Percentiles rank a stretch among this genome's conserved stretches.
Conservation (phyloP, 2,888 invertebrate genomes). For the Esperia sulphurella region DNA sequence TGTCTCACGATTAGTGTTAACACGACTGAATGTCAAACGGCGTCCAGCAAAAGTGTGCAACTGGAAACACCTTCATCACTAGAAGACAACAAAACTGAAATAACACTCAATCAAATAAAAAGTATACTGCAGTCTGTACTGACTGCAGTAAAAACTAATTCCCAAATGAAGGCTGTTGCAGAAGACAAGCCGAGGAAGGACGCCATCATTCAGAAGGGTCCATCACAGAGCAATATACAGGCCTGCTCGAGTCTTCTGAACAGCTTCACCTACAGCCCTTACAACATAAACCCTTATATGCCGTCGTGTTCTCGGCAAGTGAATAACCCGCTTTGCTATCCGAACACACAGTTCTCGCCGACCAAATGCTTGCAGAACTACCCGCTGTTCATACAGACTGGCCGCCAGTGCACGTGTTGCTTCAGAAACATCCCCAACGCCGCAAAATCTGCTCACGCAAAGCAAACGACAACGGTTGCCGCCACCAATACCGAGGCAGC, state of each 20-base stretch:
- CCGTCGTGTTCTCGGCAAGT: slow-evolving; percentile 41
- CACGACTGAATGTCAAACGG: slow-evolving; percentile 42
- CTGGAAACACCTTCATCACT: slow-evolving; percentile 12
- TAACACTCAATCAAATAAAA: slow-evolving; percentile 60
- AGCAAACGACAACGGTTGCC: slow-evolving; percentile 23
- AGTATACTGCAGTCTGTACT: slow-evolving; percentile 57
- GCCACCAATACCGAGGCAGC: slow-evolving; percentile 47
- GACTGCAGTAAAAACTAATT: slow-evolving; percentile 55
- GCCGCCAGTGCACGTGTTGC: slow-evolving; percentile 39
- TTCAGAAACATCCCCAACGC: slow-evolving; percentile 27
- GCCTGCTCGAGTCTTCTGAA: slow-evolving; percentile 44
- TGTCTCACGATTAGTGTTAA: slow-evolving; percentile 32
- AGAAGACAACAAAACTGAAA: slow-evolving; percentile 46
- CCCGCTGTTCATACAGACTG: slow-evolving; percentile 48
- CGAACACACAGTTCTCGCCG: slow-evolving; percentile 26
- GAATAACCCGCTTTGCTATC: slow-evolving; percentile 28
- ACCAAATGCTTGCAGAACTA: slow-evolving; percentile 48
- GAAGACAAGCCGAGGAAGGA: slow-evolving; percentile 44
- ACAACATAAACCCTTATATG: slow-evolving; percentile 36
- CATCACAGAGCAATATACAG: slow-evolving; percentile 39
- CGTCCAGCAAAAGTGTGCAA: slow-evolving; percentile 25
- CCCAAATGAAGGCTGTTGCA: slow-evolving; percentile 23
- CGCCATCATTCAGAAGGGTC: slow-evolving; percentile 50
- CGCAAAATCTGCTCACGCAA: slow-evolving; percentile 11
- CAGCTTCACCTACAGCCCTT: slow-evolving; percentile 51